Percentiles rank a stretch among this genome's conserved stretches.
These are phyloP conservation scores for Tokudaia tokunoshimensis DNA, from an alignment of 2,797 vertebrate genomes.

Conservation along the genomic window DNA sequence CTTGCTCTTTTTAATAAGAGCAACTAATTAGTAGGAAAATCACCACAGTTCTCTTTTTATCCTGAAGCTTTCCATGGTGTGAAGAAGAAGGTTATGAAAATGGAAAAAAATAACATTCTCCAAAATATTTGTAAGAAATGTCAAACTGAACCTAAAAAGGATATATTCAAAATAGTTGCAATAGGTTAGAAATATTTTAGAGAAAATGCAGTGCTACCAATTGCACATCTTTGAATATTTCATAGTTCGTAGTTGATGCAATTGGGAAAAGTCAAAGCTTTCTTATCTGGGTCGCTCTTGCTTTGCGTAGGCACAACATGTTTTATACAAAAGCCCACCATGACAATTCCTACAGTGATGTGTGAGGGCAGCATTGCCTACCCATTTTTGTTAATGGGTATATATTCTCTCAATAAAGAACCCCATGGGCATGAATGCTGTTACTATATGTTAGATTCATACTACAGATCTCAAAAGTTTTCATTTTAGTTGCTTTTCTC, in stretches of 20 bases:
- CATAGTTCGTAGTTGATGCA: background rate
- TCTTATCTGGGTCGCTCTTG: background rate
- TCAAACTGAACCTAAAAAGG: conserved; percentile 81
- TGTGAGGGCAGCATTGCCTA: background rate
- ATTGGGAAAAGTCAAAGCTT: background rate
- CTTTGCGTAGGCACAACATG: background rate
- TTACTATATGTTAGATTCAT: background rate
- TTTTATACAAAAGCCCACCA: background rate
- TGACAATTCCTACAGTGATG: background rate
- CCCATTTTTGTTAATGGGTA: background rate
- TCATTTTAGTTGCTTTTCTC: background rate
- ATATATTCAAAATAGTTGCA: conserved; percentile 73
- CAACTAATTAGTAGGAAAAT: conserved; percentile 93
- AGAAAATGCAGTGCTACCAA: background rate
- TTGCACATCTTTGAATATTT: conserved; percentile 26
- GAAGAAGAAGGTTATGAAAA: conserved; percentile 87
- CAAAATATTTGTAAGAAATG: conserved; percentile 85
- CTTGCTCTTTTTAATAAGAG: conserved; percentile 91
- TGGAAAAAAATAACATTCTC: conserved; percentile 78
- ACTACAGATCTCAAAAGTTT: background rate
- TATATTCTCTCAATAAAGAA: background rate
- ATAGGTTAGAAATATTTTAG: conserved; percentile 67
- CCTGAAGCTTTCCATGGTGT: conserved; percentile 87
- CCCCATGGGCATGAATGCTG: background rate
- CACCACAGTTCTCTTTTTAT: conserved; percentile 90